These are phyloP conservation scores for Conopomorpha cramerella DNA, from an alignment of 1,140 invertebrate species.

Conservation along the genomic window DNA sequence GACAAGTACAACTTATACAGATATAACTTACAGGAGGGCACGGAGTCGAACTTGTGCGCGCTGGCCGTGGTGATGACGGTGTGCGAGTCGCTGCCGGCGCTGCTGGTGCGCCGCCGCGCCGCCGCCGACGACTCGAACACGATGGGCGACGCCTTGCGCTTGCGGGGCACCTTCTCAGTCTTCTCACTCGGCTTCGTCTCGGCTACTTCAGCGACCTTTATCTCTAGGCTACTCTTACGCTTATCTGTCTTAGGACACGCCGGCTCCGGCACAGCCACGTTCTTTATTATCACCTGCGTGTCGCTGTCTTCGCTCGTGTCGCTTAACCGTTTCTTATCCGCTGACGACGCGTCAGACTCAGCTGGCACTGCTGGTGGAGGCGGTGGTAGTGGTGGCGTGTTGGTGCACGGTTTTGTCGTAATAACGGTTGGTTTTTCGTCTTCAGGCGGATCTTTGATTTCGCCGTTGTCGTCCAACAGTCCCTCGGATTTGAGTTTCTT, in stretches of 20 bases:
- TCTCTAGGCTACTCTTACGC: too few relatives aligned
- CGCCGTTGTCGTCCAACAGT: slow-evolving; percentile 29
- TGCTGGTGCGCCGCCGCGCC: slow-evolving; percentile 30
- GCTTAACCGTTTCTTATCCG: slow-evolving; percentile 23
- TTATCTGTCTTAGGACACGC: too few relatives aligned
- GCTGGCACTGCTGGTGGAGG: slow-evolving; percentile 18
- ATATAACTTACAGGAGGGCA: slow-evolving; percentile 48
- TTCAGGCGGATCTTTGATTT: slow-evolving; percentile 10
- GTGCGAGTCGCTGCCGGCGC: slow-evolving; percentile 41
- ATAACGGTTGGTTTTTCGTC: slow-evolving; percentile 9
- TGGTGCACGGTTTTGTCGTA: too few relatives aligned
- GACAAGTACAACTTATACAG: slow-evolving; percentile 1
- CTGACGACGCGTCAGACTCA: background rate
- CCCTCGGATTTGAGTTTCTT: slow-evolving; percentile 53
- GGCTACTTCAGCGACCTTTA: too few relatives aligned
- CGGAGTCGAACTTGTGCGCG: slow-evolving; percentile 48
- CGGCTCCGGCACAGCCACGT: too few relatives aligned
- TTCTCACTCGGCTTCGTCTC: slow-evolving; percentile 10
- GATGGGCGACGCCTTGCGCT: slow-evolving; percentile 56
- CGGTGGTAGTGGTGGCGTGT: too few relatives aligned
- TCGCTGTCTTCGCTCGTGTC: slow-evolving; percentile 32
- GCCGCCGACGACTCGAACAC: slow-evolving; percentile 52
- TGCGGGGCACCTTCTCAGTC: slow-evolving; percentile 15
- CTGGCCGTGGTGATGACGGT: slow-evolving; percentile 23
- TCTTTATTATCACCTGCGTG: slow-evolving; percentile 33